phyloP scores from a whole-genome alignment of 1,140 invertebrate species.

The Drepana arcuata region DNA sequence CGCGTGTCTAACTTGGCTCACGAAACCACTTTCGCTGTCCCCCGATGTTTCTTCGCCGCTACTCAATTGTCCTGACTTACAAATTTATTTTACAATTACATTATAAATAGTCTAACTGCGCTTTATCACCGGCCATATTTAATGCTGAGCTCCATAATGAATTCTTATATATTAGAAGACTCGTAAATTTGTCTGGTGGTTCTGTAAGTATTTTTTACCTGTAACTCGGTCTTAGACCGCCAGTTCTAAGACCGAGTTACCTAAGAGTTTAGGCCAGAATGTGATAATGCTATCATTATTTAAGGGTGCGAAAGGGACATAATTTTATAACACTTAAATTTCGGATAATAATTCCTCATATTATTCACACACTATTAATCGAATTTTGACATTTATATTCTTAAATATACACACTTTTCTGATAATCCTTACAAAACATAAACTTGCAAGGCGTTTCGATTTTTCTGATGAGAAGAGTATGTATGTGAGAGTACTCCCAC shows the following conservation, averaged over 20 bases:
- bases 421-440: background rate
- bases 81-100: no score
- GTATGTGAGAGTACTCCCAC: constrained; percentile 45
- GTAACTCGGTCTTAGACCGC: no score
- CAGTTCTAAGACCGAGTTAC: no score
- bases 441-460: no score
- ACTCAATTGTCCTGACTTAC: constrained; percentile 2
- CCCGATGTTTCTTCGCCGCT: constrained; percentile 9
- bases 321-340: no score
- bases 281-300: no score
- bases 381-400: background rate
- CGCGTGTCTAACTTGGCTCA: constrained; percentile 32
- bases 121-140: constrained; percentile 11
- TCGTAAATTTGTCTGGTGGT: no score
- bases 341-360: no score
- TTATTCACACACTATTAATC: background rate
- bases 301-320: no score
- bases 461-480: no score
- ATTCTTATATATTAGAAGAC: background rate
- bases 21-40: constrained; percentile 53
- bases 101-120: constrained; percentile 17
- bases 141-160: background rate
- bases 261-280: no score
- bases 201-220: no score
- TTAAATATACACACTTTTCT: background rate